These are phyloP conservation scores for Phyto melanocephala DNA, from an alignment of 2,888 invertebrate species.

Conservation along the genomic window DNA sequence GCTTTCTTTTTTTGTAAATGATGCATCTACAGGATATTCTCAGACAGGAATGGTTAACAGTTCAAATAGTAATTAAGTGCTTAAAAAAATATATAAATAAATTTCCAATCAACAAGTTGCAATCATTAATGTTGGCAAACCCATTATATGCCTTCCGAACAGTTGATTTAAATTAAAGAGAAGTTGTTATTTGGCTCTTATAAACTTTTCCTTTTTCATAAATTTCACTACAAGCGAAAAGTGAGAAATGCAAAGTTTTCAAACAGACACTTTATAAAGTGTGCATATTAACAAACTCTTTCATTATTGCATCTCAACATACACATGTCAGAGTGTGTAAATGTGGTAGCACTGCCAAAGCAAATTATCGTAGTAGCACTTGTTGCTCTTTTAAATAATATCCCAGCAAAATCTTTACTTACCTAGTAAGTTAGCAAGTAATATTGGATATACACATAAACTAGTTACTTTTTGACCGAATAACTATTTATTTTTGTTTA, in stretches of 20 bases:
- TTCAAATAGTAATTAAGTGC: too few species aligned
- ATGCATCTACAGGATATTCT: too few species aligned
- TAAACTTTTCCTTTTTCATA: conserved; percentile 13
- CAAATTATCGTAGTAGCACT: conserved; percentile 35
- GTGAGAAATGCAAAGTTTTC: conserved; percentile 41
- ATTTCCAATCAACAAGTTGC: conserved; percentile 2
- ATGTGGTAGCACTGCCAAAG: neutral
- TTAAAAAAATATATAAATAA: too few species aligned
- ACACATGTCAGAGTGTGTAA: neutral
- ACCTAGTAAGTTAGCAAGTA: too few species aligned
- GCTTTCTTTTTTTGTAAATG: too few species aligned
- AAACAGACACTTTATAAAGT: conserved; percentile 52
- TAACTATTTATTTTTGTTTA: too few species aligned
- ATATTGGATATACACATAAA: too few species aligned
- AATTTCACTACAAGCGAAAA: conserved; percentile 6
- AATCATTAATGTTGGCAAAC: neutral
- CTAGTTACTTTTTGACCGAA: too few species aligned
- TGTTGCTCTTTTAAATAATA: too few species aligned
- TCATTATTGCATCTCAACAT: too few species aligned
- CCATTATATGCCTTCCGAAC: neutral
- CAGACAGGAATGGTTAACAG: too few species aligned
- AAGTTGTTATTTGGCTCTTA: neutral
- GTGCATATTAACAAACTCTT: conserved; percentile 44
- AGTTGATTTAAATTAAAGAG: neutral
- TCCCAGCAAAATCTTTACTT: too few species aligned